phyloP scores from a whole-genome alignment of 2,888 invertebrate genomes.

The Sepiola atlantica region DNA sequence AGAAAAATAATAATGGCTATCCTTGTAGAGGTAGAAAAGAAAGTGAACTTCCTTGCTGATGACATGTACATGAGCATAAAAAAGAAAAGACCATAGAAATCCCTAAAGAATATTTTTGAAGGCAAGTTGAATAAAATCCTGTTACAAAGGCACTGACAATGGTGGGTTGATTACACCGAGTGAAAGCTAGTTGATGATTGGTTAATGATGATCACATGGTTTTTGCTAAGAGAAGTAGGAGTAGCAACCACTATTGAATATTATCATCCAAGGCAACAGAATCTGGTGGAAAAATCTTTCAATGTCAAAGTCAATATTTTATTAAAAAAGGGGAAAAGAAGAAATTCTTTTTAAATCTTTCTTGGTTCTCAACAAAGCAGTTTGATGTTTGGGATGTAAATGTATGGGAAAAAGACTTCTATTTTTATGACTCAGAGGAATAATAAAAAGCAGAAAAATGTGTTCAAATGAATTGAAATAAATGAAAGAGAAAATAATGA shows the following conservation, averaged over 20 bases:
- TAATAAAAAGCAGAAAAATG: not conserved
- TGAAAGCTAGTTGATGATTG: not conserved
- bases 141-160: not conserved
- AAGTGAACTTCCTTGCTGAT: not conserved
- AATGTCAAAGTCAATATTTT: not conserved
- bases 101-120: not conserved
- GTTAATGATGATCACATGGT: not conserved
- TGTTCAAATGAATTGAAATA: too few relatives aligned
- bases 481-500: not conserved
- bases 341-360: not conserved
- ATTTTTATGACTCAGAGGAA: not conserved
- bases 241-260: not conserved
- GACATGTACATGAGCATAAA: not conserved
- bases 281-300: not conserved
- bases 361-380: not conserved
- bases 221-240: not conserved
- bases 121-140: not conserved
- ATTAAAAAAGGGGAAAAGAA: not conserved
- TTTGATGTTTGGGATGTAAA: not conserved
- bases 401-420: not conserved
- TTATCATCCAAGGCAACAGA: not conserved
- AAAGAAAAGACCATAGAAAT: not conserved
- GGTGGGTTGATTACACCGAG: not conserved
- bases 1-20: too few relatives aligned
- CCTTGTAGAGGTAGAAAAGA: not conserved